Base-by-base conservation (phyloP, 2,888 invertebrate genomes). In the Hemistola chrysoprasaria region DNA sequence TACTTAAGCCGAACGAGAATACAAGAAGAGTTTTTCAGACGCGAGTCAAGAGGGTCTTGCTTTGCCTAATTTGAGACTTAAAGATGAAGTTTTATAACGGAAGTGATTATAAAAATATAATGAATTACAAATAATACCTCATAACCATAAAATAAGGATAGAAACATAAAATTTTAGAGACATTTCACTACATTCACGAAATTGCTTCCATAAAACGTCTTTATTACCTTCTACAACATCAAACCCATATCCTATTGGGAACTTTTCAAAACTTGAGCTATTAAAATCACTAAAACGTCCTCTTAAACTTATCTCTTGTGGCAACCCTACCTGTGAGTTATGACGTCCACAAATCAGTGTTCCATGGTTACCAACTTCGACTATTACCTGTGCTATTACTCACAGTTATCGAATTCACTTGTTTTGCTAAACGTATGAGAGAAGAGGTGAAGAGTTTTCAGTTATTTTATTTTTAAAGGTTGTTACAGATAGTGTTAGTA, bases 301-400 rank as follows among this genome's bases (percentile, higher is more conserved):
- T 3, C 28, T 28, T 10, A 24, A 6, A 21, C 39, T 51, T 53
- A 29, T n/a, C 29, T 53, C 54, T 37, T 10, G 25, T 27, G 25
- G 33, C 31, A 39, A 10, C 23, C 8, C 21, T 22, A 39, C 56
- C 56, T 59, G 61, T 70, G 73, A 73, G 57, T 66, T 60, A 71
- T 65, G 31, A 49, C 50, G 39, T 53, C 61, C 57, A 73, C 68
- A 72, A 71, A 73, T 73, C 73, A 71, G 52, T 32, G 36, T 32
- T 56, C 32, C 36, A 45, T 44, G 47, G 52, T 45, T 49, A 46
- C 40, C 29, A 49, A 57, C 56, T 57, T 57, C 40, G 39, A 47
- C 51, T 53, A 63, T 65, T 64, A 49, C 43, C 40, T 41, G 40
- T 39, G 40, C 25, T n/a, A 44, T 42, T 44, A 38, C 41, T 52